phyloP scores from a whole-genome alignment of 2,888 invertebrate species.

The Tryphoninae sp. region DNA sequence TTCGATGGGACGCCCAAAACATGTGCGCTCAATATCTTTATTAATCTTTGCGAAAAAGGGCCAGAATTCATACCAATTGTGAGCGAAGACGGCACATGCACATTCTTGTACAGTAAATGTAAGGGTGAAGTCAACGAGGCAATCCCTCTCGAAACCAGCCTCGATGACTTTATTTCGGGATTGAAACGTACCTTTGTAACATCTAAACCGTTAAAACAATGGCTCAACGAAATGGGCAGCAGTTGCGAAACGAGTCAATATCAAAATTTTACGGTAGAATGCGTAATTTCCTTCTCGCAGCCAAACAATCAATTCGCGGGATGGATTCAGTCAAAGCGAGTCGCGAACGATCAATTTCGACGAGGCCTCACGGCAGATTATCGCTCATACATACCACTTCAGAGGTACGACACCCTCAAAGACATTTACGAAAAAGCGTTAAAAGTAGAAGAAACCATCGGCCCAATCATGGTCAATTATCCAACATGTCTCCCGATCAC shows the following conservation, averaged over 20 bases:
- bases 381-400: neutral
- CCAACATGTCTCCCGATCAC: neutral
- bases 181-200: neutral
- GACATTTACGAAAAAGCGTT: neutral
- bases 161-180: neutral
- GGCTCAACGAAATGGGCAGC: neutral
- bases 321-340: neutral
- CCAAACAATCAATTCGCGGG: too few species aligned
- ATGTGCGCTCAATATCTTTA: too few species aligned
- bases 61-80: neutral
- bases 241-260: neutral
- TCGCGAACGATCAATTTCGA: neutral
- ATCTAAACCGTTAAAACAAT: neutral
- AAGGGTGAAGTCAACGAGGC: neutral
- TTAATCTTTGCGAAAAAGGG: too few species aligned
- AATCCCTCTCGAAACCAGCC: neutral
- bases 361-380: neutral
- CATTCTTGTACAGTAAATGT: neutral
- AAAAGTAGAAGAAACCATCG: neutral
- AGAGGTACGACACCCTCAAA: neutral
- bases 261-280: neutral
- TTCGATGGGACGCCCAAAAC: too few species aligned
- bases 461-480: neutral
- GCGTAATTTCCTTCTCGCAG: neutral
- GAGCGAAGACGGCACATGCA: neutral